phyloP scores from a whole-genome alignment of 2,888 invertebrate species.

The Drosophila emarginata region DNA sequence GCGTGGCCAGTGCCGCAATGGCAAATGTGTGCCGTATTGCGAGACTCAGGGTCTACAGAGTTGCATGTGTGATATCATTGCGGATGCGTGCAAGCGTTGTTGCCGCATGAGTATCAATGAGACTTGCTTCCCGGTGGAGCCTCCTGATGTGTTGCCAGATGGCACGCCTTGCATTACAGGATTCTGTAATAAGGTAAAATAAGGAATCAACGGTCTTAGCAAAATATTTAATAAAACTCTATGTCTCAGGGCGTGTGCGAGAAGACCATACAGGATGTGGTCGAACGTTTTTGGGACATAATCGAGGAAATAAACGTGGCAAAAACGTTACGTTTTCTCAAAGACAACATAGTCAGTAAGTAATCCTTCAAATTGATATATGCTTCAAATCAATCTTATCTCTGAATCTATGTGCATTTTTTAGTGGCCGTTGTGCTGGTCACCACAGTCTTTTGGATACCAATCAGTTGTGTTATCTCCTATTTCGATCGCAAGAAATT shows the following conservation, averaged over 20 bases:
- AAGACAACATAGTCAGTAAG: conserved; percentile 96
- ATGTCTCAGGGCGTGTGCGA: conserved; percentile 92
- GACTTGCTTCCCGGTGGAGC: conserved; percentile 95
- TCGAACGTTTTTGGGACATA: conserved; percentile 98
- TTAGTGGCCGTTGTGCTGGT: conserved; percentile 89
- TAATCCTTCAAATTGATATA: conserved; percentile 21
- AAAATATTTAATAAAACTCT: not conserved
- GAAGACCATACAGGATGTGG: conserved; percentile 96
- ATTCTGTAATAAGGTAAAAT: conserved; percentile 93
- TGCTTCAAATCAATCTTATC: not conserved
- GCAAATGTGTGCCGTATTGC: conserved; percentile 96
- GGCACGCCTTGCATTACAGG: conserved; percentile 98
- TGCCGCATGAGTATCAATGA: conserved; percentile 95
- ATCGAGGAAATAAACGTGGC: conserved; percentile 98
- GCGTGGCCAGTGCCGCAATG: conserved; percentile 93
- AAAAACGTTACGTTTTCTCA: conserved; percentile 93
- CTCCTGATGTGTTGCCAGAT: conserved; percentile 93
- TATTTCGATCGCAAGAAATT: conserved; percentile 91
- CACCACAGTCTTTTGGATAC: conserved; percentile 97
- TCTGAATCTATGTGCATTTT: conserved; percentile 8
- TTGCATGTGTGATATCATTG: conserved; percentile 97
- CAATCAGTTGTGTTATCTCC: conserved; percentile 93
- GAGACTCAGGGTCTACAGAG: conserved; percentile 96
- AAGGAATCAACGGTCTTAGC: not conserved
- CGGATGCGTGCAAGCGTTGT: conserved; percentile 96